A percentile compares a stretch with the other conserved stretches of the same genome.
Conservation (phyloP, 2,797 vertebrate genomes). For the Schizopygopsis malacanthus region DNA sequence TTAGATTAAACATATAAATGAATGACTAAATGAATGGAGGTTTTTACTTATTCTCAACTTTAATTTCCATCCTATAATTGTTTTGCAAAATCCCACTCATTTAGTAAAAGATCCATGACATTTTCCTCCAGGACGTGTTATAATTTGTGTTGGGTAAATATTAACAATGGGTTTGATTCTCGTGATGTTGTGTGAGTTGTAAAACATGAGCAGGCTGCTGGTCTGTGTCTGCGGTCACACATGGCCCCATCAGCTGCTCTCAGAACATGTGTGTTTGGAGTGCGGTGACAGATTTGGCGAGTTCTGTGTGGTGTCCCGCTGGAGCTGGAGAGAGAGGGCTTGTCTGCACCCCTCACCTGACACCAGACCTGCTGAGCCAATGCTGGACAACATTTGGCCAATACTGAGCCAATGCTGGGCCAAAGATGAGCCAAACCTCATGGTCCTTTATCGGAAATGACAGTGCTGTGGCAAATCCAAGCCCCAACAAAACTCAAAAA, state of each 20-base stretch:
- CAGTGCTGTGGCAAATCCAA: neutral
- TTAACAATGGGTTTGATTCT: neutral
- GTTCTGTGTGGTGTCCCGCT: conserved; percentile 37
- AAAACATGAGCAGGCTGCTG: conserved; percentile 4
- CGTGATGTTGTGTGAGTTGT: neutral
- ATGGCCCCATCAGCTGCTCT: conserved; percentile 17
- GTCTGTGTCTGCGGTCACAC: conserved; percentile 2
- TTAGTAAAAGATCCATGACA: neutral
- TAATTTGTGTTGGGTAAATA: neutral
- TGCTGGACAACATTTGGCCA: conserved; percentile 16
- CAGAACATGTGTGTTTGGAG: conserved; percentile 18
- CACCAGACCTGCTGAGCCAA: conserved; percentile 50
- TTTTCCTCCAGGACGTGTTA: neutral
- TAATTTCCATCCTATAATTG: neutral
- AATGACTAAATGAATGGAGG: neutral
- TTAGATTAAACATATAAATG: neutral
- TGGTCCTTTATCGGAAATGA: conserved; percentile 3
- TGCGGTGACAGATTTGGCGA: conserved; percentile 11
- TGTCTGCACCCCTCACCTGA: conserved; percentile 48
- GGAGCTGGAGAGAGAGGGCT: conserved; percentile 29
- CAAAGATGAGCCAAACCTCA: neutral
- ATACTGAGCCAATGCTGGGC: neutral
- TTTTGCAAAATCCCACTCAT: neutral
- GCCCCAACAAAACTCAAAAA: neutral
- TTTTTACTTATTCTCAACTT: neutral